Percentiles rank a stretch among this genome's conserved stretches.
Evolutionary conservation across 2,797 vertebrate genomes (phyloP).

Genomic region (Arctocebus calabarensis): DNA sequence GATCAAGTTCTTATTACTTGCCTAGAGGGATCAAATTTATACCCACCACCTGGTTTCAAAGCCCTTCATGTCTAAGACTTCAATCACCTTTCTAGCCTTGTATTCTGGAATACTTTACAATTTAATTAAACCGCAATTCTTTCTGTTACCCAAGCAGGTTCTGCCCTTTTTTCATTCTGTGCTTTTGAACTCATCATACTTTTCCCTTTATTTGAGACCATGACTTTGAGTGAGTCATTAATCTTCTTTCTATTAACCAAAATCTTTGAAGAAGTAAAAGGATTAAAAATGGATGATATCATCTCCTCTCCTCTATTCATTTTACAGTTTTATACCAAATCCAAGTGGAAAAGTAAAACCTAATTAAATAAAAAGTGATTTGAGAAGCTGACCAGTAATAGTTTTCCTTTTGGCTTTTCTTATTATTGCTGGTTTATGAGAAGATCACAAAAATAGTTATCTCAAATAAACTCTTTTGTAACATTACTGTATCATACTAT

Average conservation of each 20-base stretch:
- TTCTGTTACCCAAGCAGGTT: not conserved
- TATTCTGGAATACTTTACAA: conserved; percentile 20
- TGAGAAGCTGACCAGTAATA: conserved; percentile 9
- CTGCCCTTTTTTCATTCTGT: not conserved
- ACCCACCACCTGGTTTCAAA: conserved; percentile 27
- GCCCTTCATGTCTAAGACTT: conserved; percentile 22
- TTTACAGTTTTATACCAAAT: conserved; percentile 34
- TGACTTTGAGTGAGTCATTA: conserved; percentile 29
- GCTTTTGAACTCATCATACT: not conserved
- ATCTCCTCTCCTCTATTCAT: conserved; percentile 33
- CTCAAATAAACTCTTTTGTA: conserved; percentile 34
- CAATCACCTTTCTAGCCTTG: conserved; percentile 25
- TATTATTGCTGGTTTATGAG: conserved; percentile 47
- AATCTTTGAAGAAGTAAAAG: conserved; percentile 46
- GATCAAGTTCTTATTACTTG: conserved; percentile 11
- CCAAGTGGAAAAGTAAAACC: conserved; percentile 18
- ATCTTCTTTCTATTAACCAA: conserved; percentile 14
- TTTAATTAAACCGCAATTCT: conserved; percentile 37
- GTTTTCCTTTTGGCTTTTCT: not conserved
- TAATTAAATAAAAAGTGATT: conserved; percentile 46
- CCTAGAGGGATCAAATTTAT: not conserved
- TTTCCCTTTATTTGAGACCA: not conserved
- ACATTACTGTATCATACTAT: conserved; percentile 26
- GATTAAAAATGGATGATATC: conserved; percentile 19
- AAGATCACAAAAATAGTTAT: conserved; percentile 42